These are phyloP conservation scores for Steatocranus sp. DNA, from an alignment of 2,797 vertebrate genomes.

Conservation along the genomic window DNA sequence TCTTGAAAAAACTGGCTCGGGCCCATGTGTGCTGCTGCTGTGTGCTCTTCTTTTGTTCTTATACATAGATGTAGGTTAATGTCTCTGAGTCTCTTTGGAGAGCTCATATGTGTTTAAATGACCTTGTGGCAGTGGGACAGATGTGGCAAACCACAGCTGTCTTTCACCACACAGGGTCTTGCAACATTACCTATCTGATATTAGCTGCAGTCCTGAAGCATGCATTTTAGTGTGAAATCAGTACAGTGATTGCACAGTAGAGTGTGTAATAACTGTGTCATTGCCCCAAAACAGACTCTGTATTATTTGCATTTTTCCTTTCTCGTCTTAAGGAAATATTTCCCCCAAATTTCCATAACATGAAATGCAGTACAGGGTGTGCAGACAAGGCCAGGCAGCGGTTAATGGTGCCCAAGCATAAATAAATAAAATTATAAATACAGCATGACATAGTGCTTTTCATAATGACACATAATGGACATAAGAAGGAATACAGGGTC, in stretches of 20 bases:
- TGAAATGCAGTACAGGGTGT: background rate
- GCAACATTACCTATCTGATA: conserved; percentile 1
- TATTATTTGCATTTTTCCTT: background rate
- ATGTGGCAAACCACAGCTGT: conserved; percentile 20
- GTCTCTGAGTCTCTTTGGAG: conserved; percentile 19
- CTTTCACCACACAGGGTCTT: conserved; percentile 4
- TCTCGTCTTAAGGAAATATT: background rate
- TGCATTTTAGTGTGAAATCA: background rate
- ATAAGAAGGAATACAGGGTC: conserved; percentile 20
- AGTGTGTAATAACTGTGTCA: background rate
- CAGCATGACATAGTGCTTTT: background rate
- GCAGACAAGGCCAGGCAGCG: background rate
- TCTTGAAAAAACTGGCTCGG: background rate
- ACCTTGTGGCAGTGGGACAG: conserved; percentile 27
- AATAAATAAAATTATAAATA: background rate
- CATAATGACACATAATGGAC: background rate
- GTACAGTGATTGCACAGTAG: background rate
- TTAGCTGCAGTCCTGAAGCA: conserved; percentile 15
- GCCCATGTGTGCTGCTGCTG: background rate
- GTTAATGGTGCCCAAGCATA: conserved; percentile 24
- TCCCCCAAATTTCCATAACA: background rate
- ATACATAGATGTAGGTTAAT: background rate
- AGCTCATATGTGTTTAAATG: conserved; percentile 22
- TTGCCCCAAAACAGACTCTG: background rate
- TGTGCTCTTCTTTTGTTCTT: background rate